Percentiles rank a stretch among this genome's conserved stretches.
These are phyloP conservation scores for Argyrosomus regius DNA, from an alignment of 2,797 vertebrate species.

Conservation along the genomic window DNA sequence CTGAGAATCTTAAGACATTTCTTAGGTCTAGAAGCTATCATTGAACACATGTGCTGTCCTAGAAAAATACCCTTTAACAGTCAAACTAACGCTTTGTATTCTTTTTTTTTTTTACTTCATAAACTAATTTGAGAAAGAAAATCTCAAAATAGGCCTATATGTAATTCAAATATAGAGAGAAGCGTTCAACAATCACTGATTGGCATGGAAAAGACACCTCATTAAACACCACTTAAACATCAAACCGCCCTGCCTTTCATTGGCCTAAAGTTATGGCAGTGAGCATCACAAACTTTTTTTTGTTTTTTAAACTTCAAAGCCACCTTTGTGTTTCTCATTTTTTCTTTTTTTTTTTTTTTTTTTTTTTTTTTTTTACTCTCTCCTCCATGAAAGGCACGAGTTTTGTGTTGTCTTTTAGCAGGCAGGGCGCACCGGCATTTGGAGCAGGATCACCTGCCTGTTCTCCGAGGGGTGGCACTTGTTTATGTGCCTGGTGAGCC, in stretches of 20 bases:
- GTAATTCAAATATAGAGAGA: slow-evolving; percentile 81
- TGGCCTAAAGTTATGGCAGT: slow-evolving; percentile 79
- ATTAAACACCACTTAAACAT: slow-evolving; percentile 79
- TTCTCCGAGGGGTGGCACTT: slow-evolving; percentile 99
- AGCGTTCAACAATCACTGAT: slow-evolving; percentile 85
- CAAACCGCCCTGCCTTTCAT: slow-evolving; percentile 77
- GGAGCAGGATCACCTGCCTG: slow-evolving; percentile 97
- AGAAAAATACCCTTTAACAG: slow-evolving; percentile 90
- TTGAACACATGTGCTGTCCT: slow-evolving; percentile 87
- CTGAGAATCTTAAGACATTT: slow-evolving; percentile 85
- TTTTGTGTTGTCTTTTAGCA: slow-evolving; percentile 85
- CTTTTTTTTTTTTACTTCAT: slow-evolving; percentile 70
- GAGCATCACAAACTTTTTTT: slow-evolving; percentile 67
- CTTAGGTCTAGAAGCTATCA: slow-evolving; percentile 92
- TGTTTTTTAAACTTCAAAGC: slow-evolving; percentile 42
- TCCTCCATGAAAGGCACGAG: slow-evolving; percentile 79
- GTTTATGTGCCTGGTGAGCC: slow-evolving; percentile 99
- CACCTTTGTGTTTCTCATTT: slow-evolving; percentile 43
- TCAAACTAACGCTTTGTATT: slow-evolving; percentile 88
- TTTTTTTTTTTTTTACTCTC: slow-evolving; percentile 2
- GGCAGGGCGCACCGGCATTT: slow-evolving; percentile 97
- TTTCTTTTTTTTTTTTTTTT: not conserved
- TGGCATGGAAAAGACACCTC: slow-evolving; percentile 81
- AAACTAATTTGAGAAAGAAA: slow-evolving; percentile 82
- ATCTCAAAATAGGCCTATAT: slow-evolving; percentile 84